Base-by-base conservation (phyloP, 2,888 invertebrate species). In the Aplocera efformata region DNA sequence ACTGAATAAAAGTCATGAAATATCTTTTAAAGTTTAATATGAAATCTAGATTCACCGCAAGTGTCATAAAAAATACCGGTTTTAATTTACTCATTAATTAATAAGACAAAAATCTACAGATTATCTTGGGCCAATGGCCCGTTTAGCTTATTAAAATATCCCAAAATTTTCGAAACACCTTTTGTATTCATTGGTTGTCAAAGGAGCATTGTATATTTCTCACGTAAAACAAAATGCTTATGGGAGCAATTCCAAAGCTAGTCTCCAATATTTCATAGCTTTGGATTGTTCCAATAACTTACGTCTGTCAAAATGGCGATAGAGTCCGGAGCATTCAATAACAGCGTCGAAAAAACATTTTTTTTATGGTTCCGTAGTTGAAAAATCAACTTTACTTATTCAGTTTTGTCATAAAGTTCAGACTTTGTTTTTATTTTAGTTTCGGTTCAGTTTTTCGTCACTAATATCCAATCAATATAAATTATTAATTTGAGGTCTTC, bases 211-310 rank as follows among this genome's bases (percentile, higher is more conserved):
- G 39, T 46, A 22, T 39, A 58, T 56, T 56, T 56, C 47, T 42
- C 47, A 33, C 38, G 26, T 35, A 55, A 56, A 52, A 58, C 52
- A 46, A 50, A 17, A 33, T 48, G 48, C 53, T 63, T 53, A 49
- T 42, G 27, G 48, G 48, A 63, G 53, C 57, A 51, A 58, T 57
- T 58, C 53, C 33, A 53, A 51, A 40, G 53, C 45, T 53, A 56
- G 56, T 61, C 61, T 65, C 60, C 69, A 69, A 73, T 74, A 73
- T 75, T 73, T 74, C 71, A 72, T 63, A 56, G 53, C 63, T 60
- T 64, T 58, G 55, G 56, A 67, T 65, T 61, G 70, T 60, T 58
- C 58, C 72, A 68, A 72, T 72, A 71, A 69, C 62, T 71, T 66
- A 68, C 59, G 67, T 56, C 69, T 72, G 74, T 70, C 75, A 70